Evolutionary conservation across 2,113 vertebrate species (phyloP).

Genomic region (Dasypus novemcinctus): DNA sequence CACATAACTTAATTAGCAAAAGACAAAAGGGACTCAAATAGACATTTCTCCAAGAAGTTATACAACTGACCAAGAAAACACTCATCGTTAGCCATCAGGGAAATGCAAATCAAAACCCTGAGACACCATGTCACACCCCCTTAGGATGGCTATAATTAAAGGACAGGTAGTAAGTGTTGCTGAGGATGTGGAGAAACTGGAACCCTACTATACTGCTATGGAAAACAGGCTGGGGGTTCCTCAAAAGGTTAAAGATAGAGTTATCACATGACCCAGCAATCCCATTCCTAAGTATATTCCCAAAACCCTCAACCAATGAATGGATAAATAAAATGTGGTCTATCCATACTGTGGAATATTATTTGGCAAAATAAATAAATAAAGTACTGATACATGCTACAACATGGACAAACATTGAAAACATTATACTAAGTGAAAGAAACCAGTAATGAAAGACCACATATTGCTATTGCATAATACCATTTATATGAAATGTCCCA

Average conservation of each 20-base stretch:
- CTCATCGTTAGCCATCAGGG: background rate
- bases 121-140: background rate
- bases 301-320: background rate
- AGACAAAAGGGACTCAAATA: background rate
- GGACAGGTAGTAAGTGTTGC: background rate
- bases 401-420: background rate
- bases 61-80: background rate
- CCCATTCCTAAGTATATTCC: background rate
- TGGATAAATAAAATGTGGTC: background rate
- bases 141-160: background rate
- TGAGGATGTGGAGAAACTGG: background rate
- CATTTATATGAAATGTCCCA: background rate
- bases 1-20: background rate
- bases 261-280: background rate
- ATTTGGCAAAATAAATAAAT: background rate
- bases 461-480: background rate
- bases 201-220: background rate
- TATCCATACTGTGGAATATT: background rate
- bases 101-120: background rate
- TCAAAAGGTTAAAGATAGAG: background rate
- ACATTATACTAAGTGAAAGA: background rate
- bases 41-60: background rate
- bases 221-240: background rate
- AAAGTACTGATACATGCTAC: background rate
- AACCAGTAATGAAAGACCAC: background rate